These are phyloP conservation scores for Leptonema lineaticorne DNA, from an alignment of 1,140 invertebrate genomes.

Conservation along the genomic window DNA sequence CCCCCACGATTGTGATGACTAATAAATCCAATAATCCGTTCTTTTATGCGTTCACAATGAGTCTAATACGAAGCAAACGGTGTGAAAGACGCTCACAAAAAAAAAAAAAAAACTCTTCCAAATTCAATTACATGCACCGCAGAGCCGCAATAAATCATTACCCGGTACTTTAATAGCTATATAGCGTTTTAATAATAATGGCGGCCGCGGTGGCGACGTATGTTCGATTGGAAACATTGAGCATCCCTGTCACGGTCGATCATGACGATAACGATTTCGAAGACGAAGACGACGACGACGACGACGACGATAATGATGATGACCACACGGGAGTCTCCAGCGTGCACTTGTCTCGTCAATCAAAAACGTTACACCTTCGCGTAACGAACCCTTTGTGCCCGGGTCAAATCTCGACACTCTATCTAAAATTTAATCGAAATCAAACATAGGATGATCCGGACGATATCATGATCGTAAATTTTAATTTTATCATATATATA, in stretches of 20 bases:
- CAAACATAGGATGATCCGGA: too few species aligned
- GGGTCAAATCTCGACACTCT: too few species aligned
- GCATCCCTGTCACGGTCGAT: background rate
- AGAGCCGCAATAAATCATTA: conserved; percentile 17
- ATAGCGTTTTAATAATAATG: too few species aligned
- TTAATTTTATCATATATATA: too few species aligned
- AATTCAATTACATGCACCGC: conserved; percentile 28
- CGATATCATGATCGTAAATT: too few species aligned
- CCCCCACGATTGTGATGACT: conserved; percentile 2
- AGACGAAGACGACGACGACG: background rate
- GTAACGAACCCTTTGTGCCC: too few species aligned
- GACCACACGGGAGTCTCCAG: background rate
- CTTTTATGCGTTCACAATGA: conserved; percentile 21
- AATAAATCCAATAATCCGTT: conserved; percentile 33
- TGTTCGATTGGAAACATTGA: background rate
- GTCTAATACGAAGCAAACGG: conserved; percentile 30
- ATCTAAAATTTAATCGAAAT: too few species aligned
- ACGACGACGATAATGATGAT: too few species aligned
- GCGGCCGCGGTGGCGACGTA: conserved; percentile 1
- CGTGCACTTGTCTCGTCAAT: conserved; percentile 16
- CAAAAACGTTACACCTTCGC: too few species aligned
- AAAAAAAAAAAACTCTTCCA: too few species aligned
- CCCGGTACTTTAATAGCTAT: too few species aligned
- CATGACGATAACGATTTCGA: background rate
- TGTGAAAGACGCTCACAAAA: conserved; percentile 32